These are phyloP conservation scores for Syrista parreyssii DNA, from an alignment of 2,888 invertebrate genomes.

Conservation along the genomic window DNA sequence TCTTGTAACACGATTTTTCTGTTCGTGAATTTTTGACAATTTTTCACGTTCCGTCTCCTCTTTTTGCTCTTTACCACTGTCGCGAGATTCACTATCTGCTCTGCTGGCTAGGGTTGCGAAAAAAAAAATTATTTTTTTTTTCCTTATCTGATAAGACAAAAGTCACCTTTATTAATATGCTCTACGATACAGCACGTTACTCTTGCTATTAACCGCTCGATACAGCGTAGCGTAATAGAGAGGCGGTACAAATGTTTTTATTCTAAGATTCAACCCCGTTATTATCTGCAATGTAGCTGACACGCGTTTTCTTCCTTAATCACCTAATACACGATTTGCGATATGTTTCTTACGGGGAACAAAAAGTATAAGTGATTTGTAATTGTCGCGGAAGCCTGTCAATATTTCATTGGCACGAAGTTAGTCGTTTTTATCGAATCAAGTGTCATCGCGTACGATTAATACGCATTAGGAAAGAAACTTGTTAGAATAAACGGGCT, in stretches of 20 bases:
- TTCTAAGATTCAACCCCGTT: not conserved
- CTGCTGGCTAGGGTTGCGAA: not conserved
- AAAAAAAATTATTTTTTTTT: constrained; percentile 12
- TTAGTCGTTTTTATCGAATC: not conserved
- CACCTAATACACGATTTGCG: not conserved
- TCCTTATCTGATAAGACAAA: constrained; percentile 3
- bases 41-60: not conserved
- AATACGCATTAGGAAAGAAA: not conserved
- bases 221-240: not conserved
- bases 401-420: not conserved
- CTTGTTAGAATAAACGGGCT: not conserved
- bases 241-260: not conserved
- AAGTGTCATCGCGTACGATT: not conserved
- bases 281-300: not conserved
- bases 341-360: not conserved
- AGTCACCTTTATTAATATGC: not conserved
- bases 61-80: not conserved
- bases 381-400: not conserved
- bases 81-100: not conserved
- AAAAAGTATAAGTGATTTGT: not conserved
- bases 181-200: not conserved
- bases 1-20: not conserved
- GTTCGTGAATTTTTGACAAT: not conserved
- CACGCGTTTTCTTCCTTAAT: not conserved
- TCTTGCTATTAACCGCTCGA: not conserved